A percentile compares a stretch with the other conserved stretches of the same genome.
Conservation (phyloP, 2,888 invertebrate genomes). For the Chloroclysta siterata region DNA sequence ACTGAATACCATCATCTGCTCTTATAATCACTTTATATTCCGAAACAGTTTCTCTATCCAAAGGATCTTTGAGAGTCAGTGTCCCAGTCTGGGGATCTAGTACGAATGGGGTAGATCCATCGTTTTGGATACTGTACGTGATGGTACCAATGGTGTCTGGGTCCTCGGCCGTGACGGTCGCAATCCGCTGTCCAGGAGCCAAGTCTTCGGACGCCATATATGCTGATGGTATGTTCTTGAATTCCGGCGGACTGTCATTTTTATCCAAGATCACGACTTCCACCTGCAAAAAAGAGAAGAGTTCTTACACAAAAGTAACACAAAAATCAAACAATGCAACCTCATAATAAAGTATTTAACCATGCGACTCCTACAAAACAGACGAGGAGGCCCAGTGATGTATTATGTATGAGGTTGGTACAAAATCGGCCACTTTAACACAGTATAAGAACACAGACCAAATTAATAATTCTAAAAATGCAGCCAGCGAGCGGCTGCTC, state of each 20-base stretch:
- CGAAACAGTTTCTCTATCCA: slow-evolving; percentile 93
- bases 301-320: slow-evolving; percentile 19
- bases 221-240: slow-evolving; percentile 89
- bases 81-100: slow-evolving; percentile 90
- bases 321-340: slow-evolving; percentile 56
- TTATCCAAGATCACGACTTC: slow-evolving; percentile 94
- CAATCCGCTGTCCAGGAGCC: slow-evolving; percentile 91
- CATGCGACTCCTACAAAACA: slow-evolving; percentile 62
- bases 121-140: slow-evolving; percentile 89
- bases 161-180: slow-evolving; percentile 91
- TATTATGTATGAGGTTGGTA: slow-evolving; percentile 77
- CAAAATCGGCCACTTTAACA: slow-evolving; percentile 77
- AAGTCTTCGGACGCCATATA: slow-evolving; percentile 94
- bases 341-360: slow-evolving; percentile 59
- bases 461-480: slow-evolving; percentile 84
- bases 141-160: slow-evolving; percentile 93
- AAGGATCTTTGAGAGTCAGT: slow-evolving; percentile 89
- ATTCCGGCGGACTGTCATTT: slow-evolving; percentile 97
- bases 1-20: slow-evolving; percentile 95
- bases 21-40: slow-evolving; percentile 91
- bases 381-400: slow-evolving; percentile 61
- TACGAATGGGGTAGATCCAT: slow-evolving; percentile 88
- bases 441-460: slow-evolving; percentile 75
- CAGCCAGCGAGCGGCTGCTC: slow-evolving; percentile 63
- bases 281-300: slow-evolving; percentile 87